Evolutionary conservation across 1,140 invertebrate species (phyloP).

Genomic region (Anoplolepis gracilipes): DNA sequence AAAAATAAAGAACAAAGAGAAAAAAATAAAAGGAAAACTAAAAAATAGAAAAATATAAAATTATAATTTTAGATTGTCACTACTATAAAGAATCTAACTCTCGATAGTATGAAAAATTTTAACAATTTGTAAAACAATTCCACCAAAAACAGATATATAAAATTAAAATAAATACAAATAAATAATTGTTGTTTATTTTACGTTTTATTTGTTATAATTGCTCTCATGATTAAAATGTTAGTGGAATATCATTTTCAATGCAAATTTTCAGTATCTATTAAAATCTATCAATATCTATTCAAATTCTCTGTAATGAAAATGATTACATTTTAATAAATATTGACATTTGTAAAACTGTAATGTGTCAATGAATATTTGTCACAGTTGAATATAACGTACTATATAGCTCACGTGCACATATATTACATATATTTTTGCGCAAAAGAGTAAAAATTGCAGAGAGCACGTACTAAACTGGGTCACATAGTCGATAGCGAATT

Average conservation of each 20-base stretch:
- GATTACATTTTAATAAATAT: background rate
- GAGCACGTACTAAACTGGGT: conserved; percentile 12
- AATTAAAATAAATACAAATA: background rate
- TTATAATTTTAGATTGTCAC: background rate
- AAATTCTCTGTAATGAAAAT: no score
- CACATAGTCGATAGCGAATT: background rate
- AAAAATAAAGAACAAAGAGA: no score
- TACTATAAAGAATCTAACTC: background rate
- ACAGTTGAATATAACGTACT: background rate
- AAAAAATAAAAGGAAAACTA: no score
- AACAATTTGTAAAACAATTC: background rate
- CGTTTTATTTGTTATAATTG: background rate
- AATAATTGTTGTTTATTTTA: conserved; percentile 10
- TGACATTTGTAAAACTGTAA: background rate
- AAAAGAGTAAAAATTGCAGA: background rate
- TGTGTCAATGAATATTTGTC: background rate
- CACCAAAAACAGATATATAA: background rate
- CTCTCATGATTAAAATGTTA: background rate
- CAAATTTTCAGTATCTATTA: no score
- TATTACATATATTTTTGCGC: background rate
- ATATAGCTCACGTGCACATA: background rate
- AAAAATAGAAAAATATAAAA: no score
- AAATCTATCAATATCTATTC: no score
- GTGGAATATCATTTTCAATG: background rate
- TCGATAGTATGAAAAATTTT: background rate